phyloP scores from a whole-genome alignment of 2,888 invertebrate species.

The Phytoseiulus persimilis region DNA sequence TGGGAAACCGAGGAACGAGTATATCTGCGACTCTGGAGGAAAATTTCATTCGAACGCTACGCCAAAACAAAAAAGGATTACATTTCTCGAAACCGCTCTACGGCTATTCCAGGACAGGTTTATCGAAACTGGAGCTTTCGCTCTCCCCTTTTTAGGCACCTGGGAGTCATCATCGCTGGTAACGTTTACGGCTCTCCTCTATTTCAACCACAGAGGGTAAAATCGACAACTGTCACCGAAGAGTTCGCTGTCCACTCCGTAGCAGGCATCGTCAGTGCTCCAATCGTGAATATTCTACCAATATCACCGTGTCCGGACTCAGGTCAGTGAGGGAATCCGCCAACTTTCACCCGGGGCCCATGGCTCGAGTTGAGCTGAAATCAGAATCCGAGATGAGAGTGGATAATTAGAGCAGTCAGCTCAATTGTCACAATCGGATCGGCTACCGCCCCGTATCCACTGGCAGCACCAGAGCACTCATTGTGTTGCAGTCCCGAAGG shows the following conservation, averaged over 20 bases:
- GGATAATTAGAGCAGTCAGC: no score
- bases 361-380: no score
- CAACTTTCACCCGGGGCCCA: not conserved
- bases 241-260: not conserved
- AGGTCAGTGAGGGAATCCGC: not conserved
- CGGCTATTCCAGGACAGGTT: not conserved
- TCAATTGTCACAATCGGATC: no score
- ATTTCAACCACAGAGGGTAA: not conserved
- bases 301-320: not conserved
- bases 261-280: not conserved
- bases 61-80: not conserved
- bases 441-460: no score
- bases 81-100: not conserved
- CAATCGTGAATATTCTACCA: not conserved
- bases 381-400: no score
- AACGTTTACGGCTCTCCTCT: not conserved
- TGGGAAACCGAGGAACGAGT: no score
- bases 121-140: not conserved
- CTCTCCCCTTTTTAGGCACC: not conserved
- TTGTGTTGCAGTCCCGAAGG: not conserved
- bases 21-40: no score
- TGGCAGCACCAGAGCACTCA: not conserved
- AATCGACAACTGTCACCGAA: not conserved
- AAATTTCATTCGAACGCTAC: no score
- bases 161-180: not conserved